These are phyloP conservation scores for Ceyx cyanopectus DNA, from an alignment of 2,113 vertebrate species.

Conservation along the genomic window DNA sequence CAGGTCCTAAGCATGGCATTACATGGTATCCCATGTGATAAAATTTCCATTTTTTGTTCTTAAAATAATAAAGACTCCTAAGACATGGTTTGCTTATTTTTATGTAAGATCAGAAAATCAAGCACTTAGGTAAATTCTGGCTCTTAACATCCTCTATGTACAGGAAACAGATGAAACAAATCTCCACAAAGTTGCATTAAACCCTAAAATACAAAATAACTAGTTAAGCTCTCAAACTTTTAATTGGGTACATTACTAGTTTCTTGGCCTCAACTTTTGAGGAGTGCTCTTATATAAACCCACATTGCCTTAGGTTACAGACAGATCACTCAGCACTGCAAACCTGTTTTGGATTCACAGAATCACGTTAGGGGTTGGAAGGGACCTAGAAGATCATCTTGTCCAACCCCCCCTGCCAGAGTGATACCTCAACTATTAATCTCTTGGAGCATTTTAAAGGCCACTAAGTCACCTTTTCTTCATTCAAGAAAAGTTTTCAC, in stretches of 20 bases:
- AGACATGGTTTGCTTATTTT: not conserved
- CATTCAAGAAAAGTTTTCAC: not conserved
- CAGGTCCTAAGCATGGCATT: not conserved
- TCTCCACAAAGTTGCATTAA: not conserved
- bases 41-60: not conserved
- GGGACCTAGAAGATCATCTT: too few relatives aligned
- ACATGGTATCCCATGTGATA: fast-evolving
- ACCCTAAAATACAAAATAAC: not conserved
- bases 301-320: not conserved
- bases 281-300: not conserved
- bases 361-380: too few relatives aligned
- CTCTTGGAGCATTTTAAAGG: not conserved
- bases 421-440: too few relatives aligned
- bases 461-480: not conserved
- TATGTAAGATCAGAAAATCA: not conserved
- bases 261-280: not conserved
- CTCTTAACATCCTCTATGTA: not conserved
- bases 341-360: too few relatives aligned
- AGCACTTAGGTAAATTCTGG: not conserved
- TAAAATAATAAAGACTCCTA: not conserved
- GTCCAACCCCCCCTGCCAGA: too few relatives aligned
- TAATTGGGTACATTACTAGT: not conserved
- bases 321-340: not conserved
- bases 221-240: not conserved
- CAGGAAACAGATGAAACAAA: not conserved